phyloP scores from a whole-genome alignment of 1,140 invertebrate species.

The Euwallacea fornicatus region DNA sequence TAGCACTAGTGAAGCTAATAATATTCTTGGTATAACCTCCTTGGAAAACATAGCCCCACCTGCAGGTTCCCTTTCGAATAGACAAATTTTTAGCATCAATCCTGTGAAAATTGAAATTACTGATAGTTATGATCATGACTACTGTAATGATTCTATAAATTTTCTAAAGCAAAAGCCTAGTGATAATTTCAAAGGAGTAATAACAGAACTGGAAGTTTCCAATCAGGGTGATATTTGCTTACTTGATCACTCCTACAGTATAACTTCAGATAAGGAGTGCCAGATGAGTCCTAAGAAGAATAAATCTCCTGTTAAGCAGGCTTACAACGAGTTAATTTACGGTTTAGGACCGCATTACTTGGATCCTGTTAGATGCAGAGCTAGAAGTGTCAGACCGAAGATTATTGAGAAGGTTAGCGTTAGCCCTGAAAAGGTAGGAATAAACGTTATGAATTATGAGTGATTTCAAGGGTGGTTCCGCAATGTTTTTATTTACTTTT shows the following conservation, averaged over 20 bases:
- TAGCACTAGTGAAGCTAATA: not conserved
- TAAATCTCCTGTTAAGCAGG: conserved; percentile 31
- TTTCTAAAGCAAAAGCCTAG: conserved; percentile 3
- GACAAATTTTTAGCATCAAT: not conserved
- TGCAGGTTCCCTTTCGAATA: not conserved
- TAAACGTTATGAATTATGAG: not conserved
- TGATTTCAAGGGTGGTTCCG: not conserved
- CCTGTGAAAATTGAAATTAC: conserved; percentile 2
- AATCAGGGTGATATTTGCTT: conserved; percentile 7
- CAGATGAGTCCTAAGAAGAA: conserved; percentile 14
- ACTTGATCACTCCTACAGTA: conserved; percentile 42
- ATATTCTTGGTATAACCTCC: not conserved
- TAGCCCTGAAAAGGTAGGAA: conserved; percentile 23
- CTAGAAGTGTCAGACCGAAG: conserved; percentile 12
- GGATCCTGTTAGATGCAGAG: conserved; percentile 11
- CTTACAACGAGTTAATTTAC: conserved; percentile 32
- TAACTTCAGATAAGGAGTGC: conserved; percentile 22
- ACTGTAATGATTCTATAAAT: conserved; percentile 38
- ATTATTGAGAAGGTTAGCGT: conserved; percentile 11
- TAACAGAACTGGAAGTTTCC: not conserved
- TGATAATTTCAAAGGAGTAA: not conserved
- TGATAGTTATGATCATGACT: conserved; percentile 41
- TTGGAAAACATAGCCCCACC: not conserved
- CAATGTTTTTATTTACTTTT: conserved; percentile 2
- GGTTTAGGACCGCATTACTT: conserved; percentile 28